Base-by-base conservation (phyloP, 92 coral and sea anemone species). In the Zoanthus sansibaricus region DNA sequence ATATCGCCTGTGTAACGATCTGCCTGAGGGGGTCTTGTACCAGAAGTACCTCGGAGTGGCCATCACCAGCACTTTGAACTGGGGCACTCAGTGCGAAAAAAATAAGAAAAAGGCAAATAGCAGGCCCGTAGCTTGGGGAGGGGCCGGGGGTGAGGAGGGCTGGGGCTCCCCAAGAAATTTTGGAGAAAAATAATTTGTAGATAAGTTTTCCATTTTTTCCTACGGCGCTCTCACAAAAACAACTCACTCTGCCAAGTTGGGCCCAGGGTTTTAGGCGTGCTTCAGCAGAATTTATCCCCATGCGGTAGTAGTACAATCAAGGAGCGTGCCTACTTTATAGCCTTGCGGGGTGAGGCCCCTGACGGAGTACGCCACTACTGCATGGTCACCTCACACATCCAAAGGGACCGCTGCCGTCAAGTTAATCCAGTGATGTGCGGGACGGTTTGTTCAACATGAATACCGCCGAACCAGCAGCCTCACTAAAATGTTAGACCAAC, bases 281-380 rank as follows among this genome's bases (percentile, higher is more conserved):
- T 70, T 10, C 76, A 42, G 54, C 32, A 17, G 37, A 72, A 72
- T 14, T 6, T 72, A 31, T 62, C 74, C 33, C 16, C 85, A 13
- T 9, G 25, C 25, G 25, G 9, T 33, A 58, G 72, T 31, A 69
- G 51, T 47, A 7, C 85, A 69, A 79, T 48, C 74, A 79, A 79
- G 85, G 85, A 78, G 42, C 74, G 85, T 31, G 59, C 85, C 51
- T 62, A 62, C 56, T 68, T 79, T 25, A 25, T 21, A 33, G 74
- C 74, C 62, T 56, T 56, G 25, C n/a, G n/a, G n/a, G n/a, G 6
- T 56, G n/a, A 56, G 62, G 62, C 62, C 62, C 62, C 62, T 56
- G 62, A 16, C 62, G 52, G 52, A 48, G 0, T 48, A 48, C 52
- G 52, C 52, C 5, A 48, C 52, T 48, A 48, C 68, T 16, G 31